A percentile compares a stretch with the other conserved stretches of the same genome.
phyloP scores from a whole-genome alignment of 2,888 invertebrate genomes.

The Emmelina monodactyla region DNA sequence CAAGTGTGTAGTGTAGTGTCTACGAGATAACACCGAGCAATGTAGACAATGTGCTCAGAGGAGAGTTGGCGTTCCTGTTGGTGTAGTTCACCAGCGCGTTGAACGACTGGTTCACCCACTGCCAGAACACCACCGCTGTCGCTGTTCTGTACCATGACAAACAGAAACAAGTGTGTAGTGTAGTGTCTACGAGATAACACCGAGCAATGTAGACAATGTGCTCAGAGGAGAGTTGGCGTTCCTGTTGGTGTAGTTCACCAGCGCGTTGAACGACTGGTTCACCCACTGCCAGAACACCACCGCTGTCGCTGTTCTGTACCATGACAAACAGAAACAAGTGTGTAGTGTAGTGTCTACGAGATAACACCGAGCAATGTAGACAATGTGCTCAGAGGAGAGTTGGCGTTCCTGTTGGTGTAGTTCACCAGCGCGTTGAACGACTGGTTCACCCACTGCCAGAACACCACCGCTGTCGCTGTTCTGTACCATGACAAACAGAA shows the following conservation, averaged over 20 bases:
- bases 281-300: slow-evolving; percentile 96
- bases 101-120: slow-evolving; percentile 95
- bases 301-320: slow-evolving; percentile 79
- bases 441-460: slow-evolving; percentile 96
- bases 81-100: slow-evolving; percentile 95
- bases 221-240: slow-evolving; percentile 87
- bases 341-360: too few species aligned
- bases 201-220: too few species aligned
- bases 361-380: too few species aligned
- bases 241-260: slow-evolving; percentile 94
- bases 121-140: slow-evolving; percentile 91
- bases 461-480: slow-evolving; percentile 83
- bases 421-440: slow-evolving; percentile 95
- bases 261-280: slow-evolving; percentile 93
- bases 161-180: too few species aligned
- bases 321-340: too few species aligned
- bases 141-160: slow-evolving; percentile 79
- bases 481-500: too few species aligned
- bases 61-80: slow-evolving; percentile 89
- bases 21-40: too few species aligned
- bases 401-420: slow-evolving; percentile 91
- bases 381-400: slow-evolving; percentile 80
- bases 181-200: too few species aligned
- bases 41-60: slow-evolving; percentile 75
- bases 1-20: too few species aligned